Base-by-base conservation (phyloP, 2,888 invertebrate species). In the Cotesia congregata region DNA sequence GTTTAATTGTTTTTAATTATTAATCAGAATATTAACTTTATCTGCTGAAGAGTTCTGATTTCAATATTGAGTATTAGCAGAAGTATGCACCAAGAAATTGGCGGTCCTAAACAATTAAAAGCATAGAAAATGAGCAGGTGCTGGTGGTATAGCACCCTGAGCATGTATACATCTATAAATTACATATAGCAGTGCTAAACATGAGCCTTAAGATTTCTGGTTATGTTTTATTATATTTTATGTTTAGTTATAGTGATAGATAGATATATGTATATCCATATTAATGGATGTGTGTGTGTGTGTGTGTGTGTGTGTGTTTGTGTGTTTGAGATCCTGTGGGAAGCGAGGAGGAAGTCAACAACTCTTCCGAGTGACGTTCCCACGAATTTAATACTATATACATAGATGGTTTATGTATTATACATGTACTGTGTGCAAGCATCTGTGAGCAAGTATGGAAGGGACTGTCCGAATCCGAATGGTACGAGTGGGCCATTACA, bases 301-400 rank as follows among this genome's bases (percentile, higher is more conserved):
- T 20, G 30, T 30, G 2, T 3, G 30, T 30, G 30, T 30, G 3
- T 30, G 30, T 30, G 30, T 30, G 2, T 30, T 2, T 3, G 30
- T 30, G 3, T 30, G 12, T 50, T 80, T 81, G 82, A 83, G 86
- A 85, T 88, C 88, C 89, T 88, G 88, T 89, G 89, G 87, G 89
- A 89, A 88, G 88, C 86, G 76, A 82, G 84, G 85, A 87, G 88
- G 88, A 89, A 89, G 89, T 89, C 89, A 89, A 89, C 87, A 87
- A 89, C 88, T 88, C 88, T 88, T 88, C 87, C 88, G 86, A 87
- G 86, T 87, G 82, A 79, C 85, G 87, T 87, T 89, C 88, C 90
- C 90, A 90, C 88, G 89, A 88, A 86, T 88, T 77, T 17, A 77
- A 77, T 38, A 62, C 72, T 62, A 30, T 20, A 59, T 41, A 41